Conservation (phyloP, 2,113 vertebrate genomes). For the Tenrec ecaudatus region DNA sequence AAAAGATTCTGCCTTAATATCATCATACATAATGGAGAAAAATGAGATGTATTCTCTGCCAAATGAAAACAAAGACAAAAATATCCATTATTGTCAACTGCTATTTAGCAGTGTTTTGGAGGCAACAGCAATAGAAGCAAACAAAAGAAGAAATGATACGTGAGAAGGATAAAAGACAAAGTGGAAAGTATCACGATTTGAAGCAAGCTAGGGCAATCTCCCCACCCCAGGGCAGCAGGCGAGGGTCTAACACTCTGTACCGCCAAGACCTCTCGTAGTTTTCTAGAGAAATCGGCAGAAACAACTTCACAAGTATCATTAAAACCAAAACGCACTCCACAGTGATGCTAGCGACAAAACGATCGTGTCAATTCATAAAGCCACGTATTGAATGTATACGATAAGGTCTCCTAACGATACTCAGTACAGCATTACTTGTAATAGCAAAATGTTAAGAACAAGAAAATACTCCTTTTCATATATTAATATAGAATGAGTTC, state of each 20-base stretch:
- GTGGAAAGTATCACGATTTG: not conserved
- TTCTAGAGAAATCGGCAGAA: not conserved
- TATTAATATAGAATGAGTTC: not conserved
- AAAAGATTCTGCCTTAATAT: not conserved
- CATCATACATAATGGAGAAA: not conserved
- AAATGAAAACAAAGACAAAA: slow-evolving; percentile 5
- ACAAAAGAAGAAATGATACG: not conserved
- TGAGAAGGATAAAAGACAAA: not conserved
- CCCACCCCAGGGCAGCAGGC: too few relatives aligned
- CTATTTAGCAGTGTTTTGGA: not conserved
- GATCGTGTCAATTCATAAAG: not conserved
- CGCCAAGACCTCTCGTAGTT: not conserved
- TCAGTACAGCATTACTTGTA: not conserved
- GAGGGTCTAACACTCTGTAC: too few relatives aligned
- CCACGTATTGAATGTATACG: not conserved
- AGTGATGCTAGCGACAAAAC: not conserved
- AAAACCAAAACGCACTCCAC: not conserved
- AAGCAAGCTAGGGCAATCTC: not conserved
- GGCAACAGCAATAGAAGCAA: slow-evolving; percentile 5
- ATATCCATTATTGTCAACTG: not conserved
- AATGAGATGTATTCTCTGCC: not conserved
- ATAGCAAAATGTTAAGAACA: not conserved
- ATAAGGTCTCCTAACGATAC: too few relatives aligned
- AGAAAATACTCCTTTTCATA: too few relatives aligned
- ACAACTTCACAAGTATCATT: not conserved